phyloP scores from a whole-genome alignment of 2,113 vertebrate genomes.

The Gorilla gorilla region DNA sequence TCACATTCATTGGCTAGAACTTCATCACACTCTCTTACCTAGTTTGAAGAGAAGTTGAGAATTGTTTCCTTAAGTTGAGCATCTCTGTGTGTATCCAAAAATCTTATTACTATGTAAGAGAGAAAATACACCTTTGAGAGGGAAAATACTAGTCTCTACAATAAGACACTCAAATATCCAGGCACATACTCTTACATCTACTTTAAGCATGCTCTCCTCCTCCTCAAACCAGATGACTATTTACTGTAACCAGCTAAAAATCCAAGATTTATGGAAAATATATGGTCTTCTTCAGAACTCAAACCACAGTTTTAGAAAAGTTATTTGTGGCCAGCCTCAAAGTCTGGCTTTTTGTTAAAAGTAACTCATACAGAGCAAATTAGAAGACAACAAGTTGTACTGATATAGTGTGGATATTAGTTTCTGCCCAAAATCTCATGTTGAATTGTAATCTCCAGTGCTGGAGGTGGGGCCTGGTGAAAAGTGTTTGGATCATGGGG shows the following conservation, averaged over 20 bases:
- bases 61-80: not conserved
- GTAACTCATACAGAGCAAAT: not conserved
- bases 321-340: not conserved
- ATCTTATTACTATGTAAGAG: not conserved
- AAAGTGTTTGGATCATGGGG: too few relatives aligned
- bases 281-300: not conserved
- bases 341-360: not conserved
- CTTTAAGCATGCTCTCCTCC: not conserved
- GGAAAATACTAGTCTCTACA: not conserved
- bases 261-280: not conserved
- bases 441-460: too few relatives aligned
- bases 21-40: not conserved
- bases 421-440: too few relatives aligned
- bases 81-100: not conserved
- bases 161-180: not conserved
- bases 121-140: not conserved
- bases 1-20: not conserved
- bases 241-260: not conserved
- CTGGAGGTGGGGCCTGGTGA: too few relatives aligned
- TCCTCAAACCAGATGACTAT: not conserved
- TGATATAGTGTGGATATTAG: too few relatives aligned
- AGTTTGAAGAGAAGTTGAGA: not conserved
- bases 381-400: not conserved
- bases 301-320: not conserved
- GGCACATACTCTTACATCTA: not conserved